These are phyloP conservation scores for Scomber scombrus DNA, from an alignment of 2,113 vertebrate species.

Conservation along the genomic window DNA sequence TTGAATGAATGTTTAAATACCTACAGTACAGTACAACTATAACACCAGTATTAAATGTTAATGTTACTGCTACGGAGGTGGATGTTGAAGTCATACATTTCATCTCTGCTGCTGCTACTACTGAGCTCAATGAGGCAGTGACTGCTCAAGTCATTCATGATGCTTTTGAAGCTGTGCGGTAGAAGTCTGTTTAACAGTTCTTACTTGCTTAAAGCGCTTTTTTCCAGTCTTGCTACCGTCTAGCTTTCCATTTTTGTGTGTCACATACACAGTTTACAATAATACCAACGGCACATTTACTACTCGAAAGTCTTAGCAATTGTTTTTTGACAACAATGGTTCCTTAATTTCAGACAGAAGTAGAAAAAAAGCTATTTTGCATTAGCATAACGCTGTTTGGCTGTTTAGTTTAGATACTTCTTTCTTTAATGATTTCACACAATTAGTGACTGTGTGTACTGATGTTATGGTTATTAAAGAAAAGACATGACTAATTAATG, in stretches of 20 bases:
- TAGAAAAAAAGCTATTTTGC: background rate
- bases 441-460: too few species aligned
- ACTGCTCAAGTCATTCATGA: background rate
- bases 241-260: too few species aligned
- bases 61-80: conserved; percentile 3
- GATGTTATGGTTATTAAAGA: too few species aligned
- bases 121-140: background rate
- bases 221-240: too few species aligned
- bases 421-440: too few species aligned
- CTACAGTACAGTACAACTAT: background rate
- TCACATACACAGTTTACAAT: background rate
- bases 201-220: too few species aligned
- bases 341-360: background rate
- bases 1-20: conserved; percentile 33
- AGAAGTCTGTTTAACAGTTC: background rate
- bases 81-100: background rate
- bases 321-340: too few species aligned
- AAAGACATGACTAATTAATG: too few species aligned
- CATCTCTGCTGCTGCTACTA: background rate
- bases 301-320: background rate
- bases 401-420: too few species aligned
- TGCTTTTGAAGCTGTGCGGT: background rate
- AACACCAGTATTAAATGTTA: conserved; percentile 23
- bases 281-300: background rate
- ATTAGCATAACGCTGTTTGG: too few species aligned